These are phyloP conservation scores for Dimorphilus gyrociliatus DNA, from an alignment of 2,888 invertebrate genomes.

Conservation along the genomic window DNA sequence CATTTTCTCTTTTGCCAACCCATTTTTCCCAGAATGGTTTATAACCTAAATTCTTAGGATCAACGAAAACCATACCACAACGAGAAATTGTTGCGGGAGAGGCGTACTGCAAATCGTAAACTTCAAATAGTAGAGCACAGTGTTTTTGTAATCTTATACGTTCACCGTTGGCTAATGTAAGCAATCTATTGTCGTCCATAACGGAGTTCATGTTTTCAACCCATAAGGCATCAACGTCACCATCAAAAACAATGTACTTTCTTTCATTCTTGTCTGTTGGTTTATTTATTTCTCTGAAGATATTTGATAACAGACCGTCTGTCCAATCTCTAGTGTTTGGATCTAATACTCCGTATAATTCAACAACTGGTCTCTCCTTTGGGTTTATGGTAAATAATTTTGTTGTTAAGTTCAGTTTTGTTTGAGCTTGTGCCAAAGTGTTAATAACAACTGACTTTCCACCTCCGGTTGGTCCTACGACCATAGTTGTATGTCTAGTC, in stretches of 20 bases:
- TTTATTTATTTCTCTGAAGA: slow-evolving; percentile 76
- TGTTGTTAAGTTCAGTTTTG: slow-evolving; percentile 54
- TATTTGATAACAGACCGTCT: slow-evolving; percentile 72
- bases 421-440: slow-evolving; percentile 60
- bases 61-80: slow-evolving; percentile 84
- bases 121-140: slow-evolving; percentile 70
- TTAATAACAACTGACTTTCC: slow-evolving; percentile 74
- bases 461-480: slow-evolving; percentile 80
- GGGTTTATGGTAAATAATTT: slow-evolving; percentile 66
- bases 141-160: slow-evolving; percentile 63
- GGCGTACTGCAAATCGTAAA: slow-evolving; percentile 70
- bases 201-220: slow-evolving; percentile 94
- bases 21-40: slow-evolving; percentile 73
- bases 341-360: slow-evolving; percentile 72
- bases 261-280: slow-evolving; percentile 55
- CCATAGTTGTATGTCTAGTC: slow-evolving; percentile 77
- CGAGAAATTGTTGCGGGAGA: slow-evolving; percentile 82
- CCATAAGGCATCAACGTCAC: slow-evolving; percentile 84
- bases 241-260: slow-evolving; percentile 73
- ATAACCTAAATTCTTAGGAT: slow-evolving; percentile 73
- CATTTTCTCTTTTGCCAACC: slow-evolving; percentile 38
- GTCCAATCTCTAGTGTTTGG: slow-evolving; percentile 77
- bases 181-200: slow-evolving; percentile 79
- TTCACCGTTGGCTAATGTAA: slow-evolving; percentile 79
- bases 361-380: slow-evolving; percentile 71